Percentiles rank a stretch among this genome's conserved stretches.
These are phyloP conservation scores for Sakesphorus luctuosus DNA, from an alignment of 2,113 vertebrate species.

Conservation along the genomic window DNA sequence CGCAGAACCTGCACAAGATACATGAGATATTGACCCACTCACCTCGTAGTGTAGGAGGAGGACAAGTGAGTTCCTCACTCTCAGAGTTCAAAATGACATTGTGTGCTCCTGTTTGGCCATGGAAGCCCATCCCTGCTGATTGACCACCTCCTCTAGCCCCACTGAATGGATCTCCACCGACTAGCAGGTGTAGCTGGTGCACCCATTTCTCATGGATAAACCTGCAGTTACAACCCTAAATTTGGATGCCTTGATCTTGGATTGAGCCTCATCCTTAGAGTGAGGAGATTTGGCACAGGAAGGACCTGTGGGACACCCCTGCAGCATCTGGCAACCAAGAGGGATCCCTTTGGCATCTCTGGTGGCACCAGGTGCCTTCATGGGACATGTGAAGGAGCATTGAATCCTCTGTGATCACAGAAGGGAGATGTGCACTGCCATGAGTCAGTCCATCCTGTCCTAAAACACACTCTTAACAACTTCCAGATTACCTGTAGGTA, in stretches of 20 bases:
- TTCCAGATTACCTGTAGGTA: neutral
- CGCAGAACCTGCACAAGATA: neutral
- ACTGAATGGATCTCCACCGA: neutral
- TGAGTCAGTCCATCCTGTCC: too few species aligned
- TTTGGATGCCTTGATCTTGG: neutral
- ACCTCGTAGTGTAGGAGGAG: neutral
- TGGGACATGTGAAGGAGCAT: neutral
- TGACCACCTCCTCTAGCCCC: neutral
- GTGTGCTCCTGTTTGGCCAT: neutral
- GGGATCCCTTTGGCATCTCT: neutral
- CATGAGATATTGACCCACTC: neutral
- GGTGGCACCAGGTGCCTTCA: neutral
- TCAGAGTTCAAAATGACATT: too few species aligned
- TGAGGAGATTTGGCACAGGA: neutral
- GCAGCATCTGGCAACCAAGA: neutral
- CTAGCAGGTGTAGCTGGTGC: neutral
- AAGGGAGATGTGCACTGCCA: neutral
- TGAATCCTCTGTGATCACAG: too few species aligned
- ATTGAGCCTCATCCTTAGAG: neutral
- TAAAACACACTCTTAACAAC: neutral
- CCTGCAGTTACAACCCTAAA: neutral
- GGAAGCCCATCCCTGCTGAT: neutral
- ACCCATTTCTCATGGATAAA: neutral
- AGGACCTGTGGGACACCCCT: neutral
- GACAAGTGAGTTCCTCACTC: neutral